Conservation (phyloP, 2,888 invertebrate species). For the Ditula angustiorana region DNA sequence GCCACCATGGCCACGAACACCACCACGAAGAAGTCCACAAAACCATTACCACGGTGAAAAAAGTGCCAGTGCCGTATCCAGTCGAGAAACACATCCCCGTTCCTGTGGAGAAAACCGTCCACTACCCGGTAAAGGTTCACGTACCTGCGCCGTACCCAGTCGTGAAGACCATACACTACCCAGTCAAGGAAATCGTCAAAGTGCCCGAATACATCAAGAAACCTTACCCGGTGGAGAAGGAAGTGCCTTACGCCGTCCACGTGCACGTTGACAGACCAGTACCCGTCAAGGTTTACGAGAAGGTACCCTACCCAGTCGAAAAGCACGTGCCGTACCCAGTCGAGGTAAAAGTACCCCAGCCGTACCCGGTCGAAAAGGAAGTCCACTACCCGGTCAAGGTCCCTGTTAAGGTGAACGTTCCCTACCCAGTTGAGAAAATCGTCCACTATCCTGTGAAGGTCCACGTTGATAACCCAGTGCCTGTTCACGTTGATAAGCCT, state of each 20-base stretch:
- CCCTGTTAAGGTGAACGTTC: slow-evolving; percentile 89
- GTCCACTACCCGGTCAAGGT: slow-evolving; percentile 88
- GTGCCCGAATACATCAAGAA: slow-evolving; percentile 88
- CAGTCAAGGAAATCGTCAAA: slow-evolving; percentile 88
- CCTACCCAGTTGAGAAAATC: slow-evolving; percentile 90
- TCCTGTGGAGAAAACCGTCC: slow-evolving; percentile 89
- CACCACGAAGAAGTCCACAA: slow-evolving; percentile 82
- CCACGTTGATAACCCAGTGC: slow-evolving; percentile 88
- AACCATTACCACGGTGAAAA: slow-evolving; percentile 89
- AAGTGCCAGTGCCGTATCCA: slow-evolving; percentile 90
- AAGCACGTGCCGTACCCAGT: slow-evolving; percentile 89
- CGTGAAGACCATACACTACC: slow-evolving; percentile 88
- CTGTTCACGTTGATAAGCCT: slow-evolving; percentile 88
- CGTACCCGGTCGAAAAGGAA: slow-evolving; percentile 90
- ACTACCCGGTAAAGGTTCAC: slow-evolving; percentile 88
- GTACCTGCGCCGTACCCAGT: slow-evolving; percentile 90
- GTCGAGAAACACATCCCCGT: slow-evolving; percentile 89
- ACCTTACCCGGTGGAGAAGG: slow-evolving; percentile 89
- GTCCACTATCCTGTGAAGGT: slow-evolving; percentile 90
- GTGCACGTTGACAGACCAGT: slow-evolving; percentile 86
- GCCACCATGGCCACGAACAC: slow-evolving; percentile 48
- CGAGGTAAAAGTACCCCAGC: slow-evolving; percentile 88
- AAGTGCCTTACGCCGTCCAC: slow-evolving; percentile 85
- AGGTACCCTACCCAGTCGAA: slow-evolving; percentile 87
- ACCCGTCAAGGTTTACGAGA: slow-evolving; percentile 88